Percentiles rank a stretch among this genome's conserved stretches.
Evolutionary conservation across 2,113 vertebrate species (phyloP).

Genomic region (Serilophus lunatus): DNA sequence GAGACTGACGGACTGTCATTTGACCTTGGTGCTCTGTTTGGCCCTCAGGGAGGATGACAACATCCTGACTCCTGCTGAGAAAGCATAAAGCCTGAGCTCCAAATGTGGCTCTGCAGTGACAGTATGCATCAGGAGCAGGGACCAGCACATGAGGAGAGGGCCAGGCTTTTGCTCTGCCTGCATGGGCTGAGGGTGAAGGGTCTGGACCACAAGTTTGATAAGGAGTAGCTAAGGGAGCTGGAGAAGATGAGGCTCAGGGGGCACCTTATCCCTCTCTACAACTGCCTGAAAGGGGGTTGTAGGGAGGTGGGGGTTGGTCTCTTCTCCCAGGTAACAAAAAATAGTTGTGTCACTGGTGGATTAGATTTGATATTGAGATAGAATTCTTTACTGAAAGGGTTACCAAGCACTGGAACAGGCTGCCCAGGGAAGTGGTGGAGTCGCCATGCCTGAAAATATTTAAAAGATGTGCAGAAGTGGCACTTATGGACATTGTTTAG

Average conservation of each 20-base stretch:
- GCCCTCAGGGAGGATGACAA: background rate
- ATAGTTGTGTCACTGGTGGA: background rate
- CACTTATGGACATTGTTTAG: background rate
- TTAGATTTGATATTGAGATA: background rate
- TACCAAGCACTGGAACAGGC: background rate
- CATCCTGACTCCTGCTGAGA: background rate
- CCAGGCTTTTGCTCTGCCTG: background rate
- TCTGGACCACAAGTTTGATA: background rate
- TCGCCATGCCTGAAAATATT: background rate
- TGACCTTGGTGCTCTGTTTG: background rate
- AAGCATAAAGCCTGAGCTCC: background rate
- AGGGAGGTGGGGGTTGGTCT: background rate
- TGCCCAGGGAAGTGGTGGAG: background rate
- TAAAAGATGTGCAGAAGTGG: background rate
- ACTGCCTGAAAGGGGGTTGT: background rate
- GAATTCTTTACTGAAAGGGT: background rate
- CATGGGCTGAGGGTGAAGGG: background rate
- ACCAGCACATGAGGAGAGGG: background rate
- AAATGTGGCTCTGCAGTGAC: background rate
- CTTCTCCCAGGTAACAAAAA: background rate
- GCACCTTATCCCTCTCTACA: background rate
- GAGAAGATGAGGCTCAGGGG: background rate
- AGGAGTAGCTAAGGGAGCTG: background rate
- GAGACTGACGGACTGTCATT: background rate
- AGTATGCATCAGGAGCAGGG: background rate